A percentile compares a stretch with the other conserved stretches of the same genome.
phyloP scores from a whole-genome alignment of 2,797 vertebrate genomes.

The Emys orbicularis region DNA sequence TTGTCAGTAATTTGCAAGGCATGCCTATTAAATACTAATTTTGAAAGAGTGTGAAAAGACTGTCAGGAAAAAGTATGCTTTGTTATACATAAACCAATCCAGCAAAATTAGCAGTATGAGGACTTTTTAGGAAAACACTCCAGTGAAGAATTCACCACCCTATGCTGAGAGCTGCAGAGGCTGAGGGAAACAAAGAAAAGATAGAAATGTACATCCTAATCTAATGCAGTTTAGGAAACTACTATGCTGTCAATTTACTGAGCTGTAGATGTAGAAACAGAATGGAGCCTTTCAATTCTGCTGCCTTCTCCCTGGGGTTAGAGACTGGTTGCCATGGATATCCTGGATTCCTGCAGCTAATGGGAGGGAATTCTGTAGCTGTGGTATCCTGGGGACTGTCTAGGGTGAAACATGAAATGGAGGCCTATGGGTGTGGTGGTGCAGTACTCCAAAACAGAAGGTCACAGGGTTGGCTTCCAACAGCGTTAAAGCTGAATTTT shows the following conservation, averaged over 20 bases:
- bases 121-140: accelerated
- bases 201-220: conserved; percentile 53
- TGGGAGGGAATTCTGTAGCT: conserved; percentile 91
- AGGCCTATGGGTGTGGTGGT: conserved; percentile 82
- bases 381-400: conserved; percentile 85
- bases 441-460: conserved; percentile 83
- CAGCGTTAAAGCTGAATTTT: conserved; percentile 45
- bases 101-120: accelerated
- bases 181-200: conserved; percentile 68
- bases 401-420: conserved; percentile 84
- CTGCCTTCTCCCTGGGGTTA: conserved; percentile 92
- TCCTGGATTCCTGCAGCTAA: conserved; percentile 93
- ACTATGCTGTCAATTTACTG: conserved; percentile 85
- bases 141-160: background rate
- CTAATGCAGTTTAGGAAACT: conserved; percentile 64
- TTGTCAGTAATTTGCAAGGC: conserved; percentile 30
- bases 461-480: conserved; percentile 77
- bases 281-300: conserved; percentile 90
- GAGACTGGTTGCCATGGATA: conserved; percentile 98
- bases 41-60: background rate
- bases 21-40: background rate
- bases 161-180: background rate
- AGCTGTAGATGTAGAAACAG: conserved; percentile 88
- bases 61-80: background rate
- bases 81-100: background rate